phyloP scores from a whole-genome alignment of 2,888 invertebrate genomes.

The Eucriotettix oculatus region DNA sequence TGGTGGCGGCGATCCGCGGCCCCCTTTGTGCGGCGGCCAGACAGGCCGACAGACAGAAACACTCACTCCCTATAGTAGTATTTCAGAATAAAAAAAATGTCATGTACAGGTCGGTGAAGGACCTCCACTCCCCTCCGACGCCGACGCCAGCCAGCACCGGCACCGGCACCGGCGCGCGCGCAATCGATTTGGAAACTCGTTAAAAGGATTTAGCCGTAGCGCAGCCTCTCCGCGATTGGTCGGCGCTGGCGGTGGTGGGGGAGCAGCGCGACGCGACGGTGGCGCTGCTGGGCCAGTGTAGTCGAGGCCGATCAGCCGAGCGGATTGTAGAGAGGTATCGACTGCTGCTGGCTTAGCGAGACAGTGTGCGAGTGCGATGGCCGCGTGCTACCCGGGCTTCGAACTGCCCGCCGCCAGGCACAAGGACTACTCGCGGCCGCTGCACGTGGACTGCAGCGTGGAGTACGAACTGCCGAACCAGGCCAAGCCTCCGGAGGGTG shows the following conservation, averaged over 20 bases:
- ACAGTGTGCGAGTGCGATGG: conserved; percentile 11
- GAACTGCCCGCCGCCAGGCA: conserved; percentile 26
- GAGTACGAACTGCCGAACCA: conserved; percentile 82
- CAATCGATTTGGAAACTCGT: not conserved
- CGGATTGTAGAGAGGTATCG: not conserved
- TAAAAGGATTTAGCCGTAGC: not conserved
- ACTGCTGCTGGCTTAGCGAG: not conserved
- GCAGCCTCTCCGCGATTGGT: conserved; percentile 3
- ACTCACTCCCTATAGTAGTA: too few species aligned
- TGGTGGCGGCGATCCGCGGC: too few species aligned
- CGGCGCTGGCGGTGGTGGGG: conserved; percentile 18
- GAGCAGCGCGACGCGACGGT: conserved; percentile 12
- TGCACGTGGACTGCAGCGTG: conserved; percentile 82
- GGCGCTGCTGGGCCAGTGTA: conserved; percentile 16
- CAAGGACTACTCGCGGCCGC: conserved; percentile 71
- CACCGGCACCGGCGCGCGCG: not conserved
- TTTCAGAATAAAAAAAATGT: too few species aligned
- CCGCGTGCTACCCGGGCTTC: conserved; percentile 26
- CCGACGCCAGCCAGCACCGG: too few species aligned
- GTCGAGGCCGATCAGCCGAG: conserved; percentile 11
- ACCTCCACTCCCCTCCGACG: too few species aligned
- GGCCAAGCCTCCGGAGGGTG: conserved; percentile 72
- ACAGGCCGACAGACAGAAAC: too few species aligned
- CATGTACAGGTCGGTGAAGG: too few species aligned
- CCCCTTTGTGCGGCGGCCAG: too few species aligned